phyloP scores from a whole-genome alignment of 2,888 invertebrate species.

The Chirona hameri region DNA sequence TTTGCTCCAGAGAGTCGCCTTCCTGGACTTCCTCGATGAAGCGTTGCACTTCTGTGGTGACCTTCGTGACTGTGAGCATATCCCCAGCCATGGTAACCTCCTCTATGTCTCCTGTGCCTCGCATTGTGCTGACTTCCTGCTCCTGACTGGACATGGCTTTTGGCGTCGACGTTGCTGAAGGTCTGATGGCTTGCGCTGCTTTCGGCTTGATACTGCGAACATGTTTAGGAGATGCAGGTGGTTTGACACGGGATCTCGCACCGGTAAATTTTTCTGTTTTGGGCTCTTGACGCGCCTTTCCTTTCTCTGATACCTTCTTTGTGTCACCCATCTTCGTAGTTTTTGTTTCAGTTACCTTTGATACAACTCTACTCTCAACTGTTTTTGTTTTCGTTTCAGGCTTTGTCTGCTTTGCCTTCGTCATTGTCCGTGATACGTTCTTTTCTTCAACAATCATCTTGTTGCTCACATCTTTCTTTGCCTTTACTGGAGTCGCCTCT shows the following conservation, averaged over 20 bases:
- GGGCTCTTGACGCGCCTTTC: neutral
- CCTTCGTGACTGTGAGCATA: constrained; percentile 32
- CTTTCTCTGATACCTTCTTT: constrained; percentile 28
- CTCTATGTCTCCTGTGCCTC: constrained; percentile 28
- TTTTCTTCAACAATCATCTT: constrained; percentile 33
- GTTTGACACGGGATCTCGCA: neutral
- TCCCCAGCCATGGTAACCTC: constrained; percentile 31
- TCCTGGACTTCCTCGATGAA: neutral
- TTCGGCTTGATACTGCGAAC: constrained; percentile 35
- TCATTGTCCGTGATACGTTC: constrained; percentile 38
- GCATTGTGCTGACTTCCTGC: constrained; percentile 2
- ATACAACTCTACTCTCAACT: constrained; percentile 34
- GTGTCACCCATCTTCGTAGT: constrained; percentile 31
- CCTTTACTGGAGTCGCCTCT: constrained; percentile 44
- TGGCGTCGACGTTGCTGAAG: constrained; percentile 33
- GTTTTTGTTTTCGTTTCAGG: constrained; percentile 43
- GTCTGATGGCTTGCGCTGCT: constrained; percentile 4
- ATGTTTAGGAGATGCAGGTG: constrained; percentile 30
- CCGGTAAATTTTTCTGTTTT: neutral
- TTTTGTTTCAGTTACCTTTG: constrained; percentile 29
- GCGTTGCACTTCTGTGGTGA: constrained; percentile 3
- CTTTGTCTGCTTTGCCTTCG: constrained; percentile 43
- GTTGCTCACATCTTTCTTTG: constrained; percentile 47
- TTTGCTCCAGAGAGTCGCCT: constrained; percentile 31
- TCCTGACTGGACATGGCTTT: constrained; percentile 32